phyloP scores from a whole-genome alignment of 2,113 vertebrate species.

The Peromyscus californicus region DNA sequence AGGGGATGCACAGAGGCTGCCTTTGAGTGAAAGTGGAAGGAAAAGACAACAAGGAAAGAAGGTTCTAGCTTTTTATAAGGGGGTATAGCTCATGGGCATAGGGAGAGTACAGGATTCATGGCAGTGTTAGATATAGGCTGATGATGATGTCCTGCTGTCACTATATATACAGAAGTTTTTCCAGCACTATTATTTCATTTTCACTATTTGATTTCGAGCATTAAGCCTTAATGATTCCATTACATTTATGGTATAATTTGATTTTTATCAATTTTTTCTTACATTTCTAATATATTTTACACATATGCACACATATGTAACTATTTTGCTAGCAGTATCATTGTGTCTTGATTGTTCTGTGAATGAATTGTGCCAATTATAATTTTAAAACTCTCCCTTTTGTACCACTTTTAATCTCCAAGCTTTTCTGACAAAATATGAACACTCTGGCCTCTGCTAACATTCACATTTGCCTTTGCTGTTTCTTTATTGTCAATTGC shows the following conservation, averaged over 20 bases:
- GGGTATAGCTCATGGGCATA: no score
- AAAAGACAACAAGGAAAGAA: no score
- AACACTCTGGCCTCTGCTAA: neutral
- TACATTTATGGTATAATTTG: neutral
- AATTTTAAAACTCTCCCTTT: neutral
- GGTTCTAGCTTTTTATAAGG: no score
- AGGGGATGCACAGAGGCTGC: no score
- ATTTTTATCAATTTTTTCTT: neutral
- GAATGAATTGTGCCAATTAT: neutral
- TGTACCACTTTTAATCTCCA: neutral
- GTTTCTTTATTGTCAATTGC: neutral
- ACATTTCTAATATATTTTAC: conserved; percentile 1
- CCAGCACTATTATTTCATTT: neutral
- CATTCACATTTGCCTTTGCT: conserved; percentile 2
- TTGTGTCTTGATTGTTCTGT: neutral
- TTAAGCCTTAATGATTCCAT: conserved; percentile 42
- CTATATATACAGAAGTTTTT: neutral
- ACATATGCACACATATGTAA: neutral
- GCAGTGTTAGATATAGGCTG: no score
- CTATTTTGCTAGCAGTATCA: neutral
- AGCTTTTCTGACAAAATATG: conserved; percentile 31
- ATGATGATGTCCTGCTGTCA: no score
- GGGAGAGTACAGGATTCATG: no score
- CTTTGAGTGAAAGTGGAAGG: no score
- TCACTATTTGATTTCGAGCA: conserved; percentile 42